Conservation (phyloP, 2,888 invertebrate genomes). For the Drosophila setosimentum region DNA sequence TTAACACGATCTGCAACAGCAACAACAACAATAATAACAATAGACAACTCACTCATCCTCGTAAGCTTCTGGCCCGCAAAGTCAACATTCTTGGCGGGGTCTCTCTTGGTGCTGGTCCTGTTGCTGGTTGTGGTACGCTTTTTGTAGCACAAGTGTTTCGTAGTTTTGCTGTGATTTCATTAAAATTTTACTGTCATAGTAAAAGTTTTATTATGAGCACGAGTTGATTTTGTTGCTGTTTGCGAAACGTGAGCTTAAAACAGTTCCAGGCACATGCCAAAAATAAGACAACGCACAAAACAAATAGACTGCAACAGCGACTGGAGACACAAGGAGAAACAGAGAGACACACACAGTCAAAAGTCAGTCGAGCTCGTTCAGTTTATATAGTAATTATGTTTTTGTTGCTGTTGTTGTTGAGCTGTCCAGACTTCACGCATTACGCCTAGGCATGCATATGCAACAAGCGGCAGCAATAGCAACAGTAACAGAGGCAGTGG, state of each 20-base stretch:
- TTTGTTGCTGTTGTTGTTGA: slow-evolving; percentile 32
- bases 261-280: slow-evolving; percentile 59
- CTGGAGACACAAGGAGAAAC: neutral
- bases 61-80: slow-evolving; percentile 17
- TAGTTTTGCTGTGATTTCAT: slow-evolving; percentile 74
- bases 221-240: slow-evolving; percentile 36
- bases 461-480: slow-evolving; percentile 55
- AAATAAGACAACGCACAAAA: slow-evolving; percentile 43
- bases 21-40: slow-evolving; percentile 19
- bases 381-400: slow-evolving; percentile 66
- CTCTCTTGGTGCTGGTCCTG: slow-evolving; percentile 13
- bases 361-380: slow-evolving; percentile 51
- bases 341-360: slow-evolving; percentile 27
- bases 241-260: slow-evolving; percentile 66
- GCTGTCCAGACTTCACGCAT: slow-evolving; percentile 63
- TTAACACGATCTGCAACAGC: slow-evolving; percentile 50
- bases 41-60: slow-evolving; percentile 23
- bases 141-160: slow-evolving; percentile 62
- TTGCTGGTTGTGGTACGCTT: slow-evolving; percentile 24
- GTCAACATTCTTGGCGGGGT: slow-evolving; percentile 21
- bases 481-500: slow-evolving; percentile 24
- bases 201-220: slow-evolving; percentile 74
- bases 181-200: slow-evolving; percentile 76
- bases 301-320: slow-evolving; percentile 19
- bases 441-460: slow-evolving; percentile 64